A percentile compares a stretch with the other conserved stretches of the same genome.
Evolutionary conservation across 2,113 vertebrate species (phyloP).

Genomic region (Xiphophorus couchianus): DNA sequence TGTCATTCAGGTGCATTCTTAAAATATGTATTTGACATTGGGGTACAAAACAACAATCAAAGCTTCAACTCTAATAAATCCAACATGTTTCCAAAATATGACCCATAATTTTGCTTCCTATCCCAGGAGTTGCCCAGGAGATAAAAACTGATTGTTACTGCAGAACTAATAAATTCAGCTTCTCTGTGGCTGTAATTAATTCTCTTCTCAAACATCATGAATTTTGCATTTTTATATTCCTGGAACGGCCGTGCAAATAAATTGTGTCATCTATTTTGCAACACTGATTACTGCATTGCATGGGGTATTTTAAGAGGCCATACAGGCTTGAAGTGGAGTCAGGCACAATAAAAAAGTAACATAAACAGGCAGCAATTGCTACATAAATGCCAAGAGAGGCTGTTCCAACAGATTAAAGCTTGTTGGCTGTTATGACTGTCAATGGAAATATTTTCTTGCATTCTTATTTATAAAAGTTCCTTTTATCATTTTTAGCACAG

Average conservation of each 20-base stretch:
- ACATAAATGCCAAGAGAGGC: conserved; percentile 26
- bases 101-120: neutral
- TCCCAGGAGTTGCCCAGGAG: neutral
- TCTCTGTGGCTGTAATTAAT: conserved; percentile 18
- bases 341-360: conserved; percentile 18
- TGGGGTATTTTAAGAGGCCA: conserved; percentile 5
- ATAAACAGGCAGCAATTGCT: conserved; percentile 11
- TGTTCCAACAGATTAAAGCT: conserved; percentile 26
- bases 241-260: conserved; percentile 4
- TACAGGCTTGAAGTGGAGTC: conserved; percentile 13
- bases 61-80: neutral
- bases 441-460: conserved; percentile 6
- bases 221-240: conserved; percentile 17
- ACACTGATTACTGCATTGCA: neutral
- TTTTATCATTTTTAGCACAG: conserved; percentile 1
- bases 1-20: neutral
- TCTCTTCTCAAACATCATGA: neutral
- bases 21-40: neutral
- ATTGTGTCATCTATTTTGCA: conserved; percentile 12
- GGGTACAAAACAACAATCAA: neutral
- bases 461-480: conserved; percentile 10
- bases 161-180: conserved; percentile 19
- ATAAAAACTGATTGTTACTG: neutral
- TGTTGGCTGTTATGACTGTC: conserved; percentile 14
- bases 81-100: neutral